Base-by-base conservation (phyloP, 2,888 invertebrate genomes). In the Melieria omissa region DNA sequence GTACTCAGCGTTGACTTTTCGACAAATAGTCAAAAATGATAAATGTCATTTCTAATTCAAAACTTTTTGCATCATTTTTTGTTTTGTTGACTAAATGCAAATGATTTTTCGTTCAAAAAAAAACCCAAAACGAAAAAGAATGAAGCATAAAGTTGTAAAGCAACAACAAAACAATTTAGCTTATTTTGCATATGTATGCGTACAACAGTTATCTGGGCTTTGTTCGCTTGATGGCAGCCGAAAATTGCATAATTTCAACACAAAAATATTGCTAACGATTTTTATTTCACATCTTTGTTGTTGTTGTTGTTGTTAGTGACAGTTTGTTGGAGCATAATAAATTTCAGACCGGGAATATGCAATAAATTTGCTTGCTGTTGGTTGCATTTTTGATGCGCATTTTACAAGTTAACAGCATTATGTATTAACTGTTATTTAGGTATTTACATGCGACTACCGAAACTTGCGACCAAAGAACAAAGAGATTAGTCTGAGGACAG, bases 321-420 rank as follows among this genome's bases (percentile, higher is more conserved):
- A n/a, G 5, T 52, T 52, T 52, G 52, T 5, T 12, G 52, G 52
- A 12, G 52, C 52, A 52, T 12, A 14, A 52, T 8, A 9, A 12
- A 52, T 29, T 3, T 2, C 29, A 29, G 29, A 29, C 29, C 29
- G 29, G 29, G 29, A 29, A 29, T 3, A 29, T 29, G 29, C 29
- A 29, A 29, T 29, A 29, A 29, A 29, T 29, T 29, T 29, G 2
- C 29, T 29, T 29, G 3, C 3, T 29, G 29, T 29, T 29, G 29
- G 49, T 66, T 76, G 75, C 74, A 81, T 83, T 82, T 83, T 84
- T 83, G 82, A 83, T 82, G 44, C 44, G 77, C 80, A 80, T 80
- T 83, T 81, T 82, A 81, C 79, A 83, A 82, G 79, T 80, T 81
- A 82, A 82, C 81, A 83, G 79, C 78, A 83, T 83, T 80, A 82